Percentiles rank a stretch among this genome's conserved stretches.
Evolutionary conservation across 2,888 invertebrate genomes (phyloP).

Genomic region (Dioctria linearis): DNA sequence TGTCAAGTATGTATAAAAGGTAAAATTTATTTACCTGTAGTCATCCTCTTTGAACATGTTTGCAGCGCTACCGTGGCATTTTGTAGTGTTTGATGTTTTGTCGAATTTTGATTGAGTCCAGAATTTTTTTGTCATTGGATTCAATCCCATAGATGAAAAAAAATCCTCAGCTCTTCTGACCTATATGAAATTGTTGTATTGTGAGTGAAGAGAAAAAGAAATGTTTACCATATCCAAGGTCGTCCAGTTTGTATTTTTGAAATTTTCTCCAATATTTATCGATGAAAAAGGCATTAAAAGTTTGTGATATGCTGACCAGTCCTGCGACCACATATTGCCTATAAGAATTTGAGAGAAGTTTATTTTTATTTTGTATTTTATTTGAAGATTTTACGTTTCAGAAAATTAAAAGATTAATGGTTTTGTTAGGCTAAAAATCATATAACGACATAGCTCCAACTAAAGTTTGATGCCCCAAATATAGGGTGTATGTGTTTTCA

Average conservation of each 20-base stretch:
- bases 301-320: conserved; percentile 77
- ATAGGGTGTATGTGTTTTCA: too few species aligned
- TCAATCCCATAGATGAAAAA: conserved; percentile 77
- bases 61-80: conserved; percentile 82
- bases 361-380: too few species aligned
- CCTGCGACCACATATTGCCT: conserved; percentile 82
- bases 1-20: background rate
- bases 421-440: too few species aligned
- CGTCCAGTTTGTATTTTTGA: conserved; percentile 74
- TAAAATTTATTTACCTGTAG: conserved; percentile 73
- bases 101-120: conserved; percentile 76
- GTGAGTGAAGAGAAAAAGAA: background rate
- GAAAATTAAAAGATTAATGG: too few species aligned
- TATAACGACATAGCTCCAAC: too few species aligned
- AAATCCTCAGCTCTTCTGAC: conserved; percentile 77
- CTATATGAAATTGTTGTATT: conserved; percentile 45
- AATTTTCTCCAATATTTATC: conserved; percentile 73
- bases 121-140: conserved; percentile 76
- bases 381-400: too few species aligned
- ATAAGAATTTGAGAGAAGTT: conserved; percentile 52
- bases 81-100: conserved; percentile 66
- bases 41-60: conserved; percentile 79
- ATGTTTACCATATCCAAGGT: conserved; percentile 74
- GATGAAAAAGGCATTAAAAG: conserved; percentile 73
- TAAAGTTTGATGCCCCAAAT: too few species aligned